Conservation (phyloP, 64 coral and sea anemone genomes). For the Trachythela sp. region DNA sequence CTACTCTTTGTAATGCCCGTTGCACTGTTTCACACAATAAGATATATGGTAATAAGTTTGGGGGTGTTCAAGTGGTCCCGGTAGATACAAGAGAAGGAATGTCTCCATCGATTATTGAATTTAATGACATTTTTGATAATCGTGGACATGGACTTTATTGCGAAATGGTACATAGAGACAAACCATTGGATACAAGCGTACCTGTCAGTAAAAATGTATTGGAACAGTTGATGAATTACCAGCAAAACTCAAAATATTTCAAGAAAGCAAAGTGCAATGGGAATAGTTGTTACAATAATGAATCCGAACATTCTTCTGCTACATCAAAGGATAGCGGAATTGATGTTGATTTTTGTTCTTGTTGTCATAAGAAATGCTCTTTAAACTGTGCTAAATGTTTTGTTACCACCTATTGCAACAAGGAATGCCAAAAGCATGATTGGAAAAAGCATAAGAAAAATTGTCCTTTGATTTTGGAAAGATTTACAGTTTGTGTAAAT, state of each 20-base stretch:
- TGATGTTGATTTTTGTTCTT: neutral
- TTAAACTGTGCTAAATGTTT: neutral
- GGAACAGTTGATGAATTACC: neutral
- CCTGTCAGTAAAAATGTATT: neutral
- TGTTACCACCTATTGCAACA: neutral
- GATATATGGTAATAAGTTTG: neutral
- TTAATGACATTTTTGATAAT: neutral
- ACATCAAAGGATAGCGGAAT: neutral
- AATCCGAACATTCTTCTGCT: neutral
- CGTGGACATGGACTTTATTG: neutral
- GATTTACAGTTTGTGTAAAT: neutral
- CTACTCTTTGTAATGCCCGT: neutral
- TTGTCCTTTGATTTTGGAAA: neutral
- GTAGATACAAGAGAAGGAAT: neutral
- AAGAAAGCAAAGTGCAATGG: neutral
- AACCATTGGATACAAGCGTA: neutral
- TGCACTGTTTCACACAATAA: neutral
- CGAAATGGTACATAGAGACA: neutral
- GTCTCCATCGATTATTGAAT: neutral
- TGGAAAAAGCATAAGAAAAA: neutral
- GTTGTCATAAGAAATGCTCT: neutral
- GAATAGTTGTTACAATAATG: neutral
- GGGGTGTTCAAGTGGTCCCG: neutral
- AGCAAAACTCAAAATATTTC: neutral
- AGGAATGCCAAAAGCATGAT: neutral